Conservation (phyloP, 2,113 vertebrate species). For the Phocoena sinus region DNA sequence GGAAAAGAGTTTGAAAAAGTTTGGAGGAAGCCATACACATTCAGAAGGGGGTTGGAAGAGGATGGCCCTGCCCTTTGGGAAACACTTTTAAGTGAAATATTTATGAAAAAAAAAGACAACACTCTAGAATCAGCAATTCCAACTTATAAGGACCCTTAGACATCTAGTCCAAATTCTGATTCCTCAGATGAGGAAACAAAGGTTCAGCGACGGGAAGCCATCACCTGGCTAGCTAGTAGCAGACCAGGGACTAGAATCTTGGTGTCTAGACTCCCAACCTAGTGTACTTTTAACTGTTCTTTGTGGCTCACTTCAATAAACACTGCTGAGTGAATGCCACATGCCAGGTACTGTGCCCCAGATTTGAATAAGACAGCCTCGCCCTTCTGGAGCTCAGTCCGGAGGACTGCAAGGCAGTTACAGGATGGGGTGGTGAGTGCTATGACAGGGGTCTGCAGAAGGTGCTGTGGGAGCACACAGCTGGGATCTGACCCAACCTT, state of each 20-base stretch:
- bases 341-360: not conserved
- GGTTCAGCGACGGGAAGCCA: not conserved
- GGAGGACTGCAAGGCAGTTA: not conserved
- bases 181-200: not conserved
- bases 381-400: not conserved
- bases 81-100: not conserved
- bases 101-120: not conserved
- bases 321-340: not conserved
- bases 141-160: not conserved
- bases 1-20: slow-evolving; percentile 9
- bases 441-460: not conserved
- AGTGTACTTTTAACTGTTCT: not conserved
- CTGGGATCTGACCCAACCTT: not conserved
- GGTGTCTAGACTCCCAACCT: not conserved
- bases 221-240: not conserved
- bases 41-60: not conserved
- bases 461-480: not conserved
- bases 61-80: not conserved
- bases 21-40: not conserved
- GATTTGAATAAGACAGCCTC: not conserved
- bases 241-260: not conserved
- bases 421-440: not conserved
- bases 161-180: not conserved
- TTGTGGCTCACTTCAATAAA: not conserved
- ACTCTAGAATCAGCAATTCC: not conserved